Evolutionary conservation across 2,888 invertebrate genomes (phyloP).

Genomic region (Auanema freiburgensis): DNA sequence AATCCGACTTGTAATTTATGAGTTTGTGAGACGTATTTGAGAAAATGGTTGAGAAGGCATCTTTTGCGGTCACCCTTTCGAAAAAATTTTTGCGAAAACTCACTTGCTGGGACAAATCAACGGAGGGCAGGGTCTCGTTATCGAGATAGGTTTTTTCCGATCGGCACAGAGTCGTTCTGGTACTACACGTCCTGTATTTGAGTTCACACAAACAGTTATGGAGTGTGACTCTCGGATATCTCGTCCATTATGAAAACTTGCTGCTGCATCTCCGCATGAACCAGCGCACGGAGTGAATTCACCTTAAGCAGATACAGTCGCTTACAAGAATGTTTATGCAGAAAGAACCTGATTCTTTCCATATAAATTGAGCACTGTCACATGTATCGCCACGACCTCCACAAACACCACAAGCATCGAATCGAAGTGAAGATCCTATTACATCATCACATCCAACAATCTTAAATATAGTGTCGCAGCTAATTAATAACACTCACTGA

Average conservation of each 20-base stretch:
- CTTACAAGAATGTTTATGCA: neutral
- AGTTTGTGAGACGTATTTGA: too few relatives aligned
- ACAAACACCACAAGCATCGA: conserved; percentile 71
- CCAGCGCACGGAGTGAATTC: conserved; percentile 43
- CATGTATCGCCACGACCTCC: conserved; percentile 73
- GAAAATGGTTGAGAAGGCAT: neutral
- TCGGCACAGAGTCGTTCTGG: conserved; percentile 61
- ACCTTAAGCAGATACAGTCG: conserved; percentile 18
- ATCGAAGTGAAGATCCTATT: conserved; percentile 67
- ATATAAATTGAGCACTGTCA: conserved; percentile 81
- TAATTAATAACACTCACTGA: neutral
- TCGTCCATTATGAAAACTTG: conserved; percentile 23
- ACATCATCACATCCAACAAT: conserved; percentile 70
- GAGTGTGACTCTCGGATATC: conserved; percentile 27
- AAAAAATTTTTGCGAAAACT: neutral
- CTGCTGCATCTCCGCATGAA: conserved; percentile 31
- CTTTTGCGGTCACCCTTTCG: neutral
- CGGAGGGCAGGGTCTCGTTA: conserved; percentile 46
- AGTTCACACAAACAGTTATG: conserved; percentile 56
- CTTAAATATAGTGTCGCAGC: conserved; percentile 56
- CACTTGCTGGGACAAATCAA: conserved; percentile 58
- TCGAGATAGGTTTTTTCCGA: conserved; percentile 46
- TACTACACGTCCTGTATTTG: conserved; percentile 48
- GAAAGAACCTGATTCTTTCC: conserved; percentile 73
- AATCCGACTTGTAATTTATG: too few relatives aligned